Percentiles rank a stretch among this genome's conserved stretches.
These are phyloP conservation scores for Drosophila algonquin DNA, from an alignment of 2,888 invertebrate genomes.

Conservation along the genomic window DNA sequence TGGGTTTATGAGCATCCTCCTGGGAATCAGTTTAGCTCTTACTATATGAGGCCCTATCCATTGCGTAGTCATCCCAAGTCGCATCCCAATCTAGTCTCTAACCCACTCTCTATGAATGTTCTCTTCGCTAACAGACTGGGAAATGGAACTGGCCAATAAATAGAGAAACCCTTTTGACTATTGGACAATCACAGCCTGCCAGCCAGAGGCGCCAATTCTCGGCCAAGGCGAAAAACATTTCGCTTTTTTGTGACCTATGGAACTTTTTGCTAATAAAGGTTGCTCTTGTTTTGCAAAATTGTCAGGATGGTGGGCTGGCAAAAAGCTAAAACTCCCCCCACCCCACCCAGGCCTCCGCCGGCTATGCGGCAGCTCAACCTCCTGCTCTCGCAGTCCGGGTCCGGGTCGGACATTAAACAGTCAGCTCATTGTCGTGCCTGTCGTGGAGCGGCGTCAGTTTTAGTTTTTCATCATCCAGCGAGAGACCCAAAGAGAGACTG, in stretches of 20 bases:
- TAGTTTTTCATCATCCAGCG: slow-evolving; percentile 58
- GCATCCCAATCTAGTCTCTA: slow-evolving; percentile 42
- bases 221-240: slow-evolving; percentile 55
- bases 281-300: slow-evolving; percentile 67
- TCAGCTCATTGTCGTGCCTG: slow-evolving; percentile 74
- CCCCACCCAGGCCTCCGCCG: neutral
- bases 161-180: slow-evolving; percentile 71
- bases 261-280: slow-evolving; percentile 70
- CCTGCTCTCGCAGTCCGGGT: slow-evolving; percentile 8
- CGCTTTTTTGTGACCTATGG: slow-evolving; percentile 8
- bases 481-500: neutral
- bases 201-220: slow-evolving; percentile 64
- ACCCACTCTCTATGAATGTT: slow-evolving; percentile 11
- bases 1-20: too few species aligned
- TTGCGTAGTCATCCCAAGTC: slow-evolving; percentile 9
- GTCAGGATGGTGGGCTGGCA: slow-evolving; percentile 19
- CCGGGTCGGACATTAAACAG: slow-evolving; percentile 67
- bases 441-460: slow-evolving; percentile 67
- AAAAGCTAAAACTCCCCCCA: slow-evolving; percentile 11
- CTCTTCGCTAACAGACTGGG: slow-evolving; percentile 2
- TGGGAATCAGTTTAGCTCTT: slow-evolving; percentile 27
- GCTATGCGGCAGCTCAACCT: too few species aligned
- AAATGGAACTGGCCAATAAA: slow-evolving; percentile 63
- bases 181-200: slow-evolving; percentile 45
- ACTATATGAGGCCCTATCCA: neutral